These are phyloP conservation scores for Machimus atricapillus DNA, from an alignment of 2,888 invertebrate genomes.

Conservation along the genomic window DNA sequence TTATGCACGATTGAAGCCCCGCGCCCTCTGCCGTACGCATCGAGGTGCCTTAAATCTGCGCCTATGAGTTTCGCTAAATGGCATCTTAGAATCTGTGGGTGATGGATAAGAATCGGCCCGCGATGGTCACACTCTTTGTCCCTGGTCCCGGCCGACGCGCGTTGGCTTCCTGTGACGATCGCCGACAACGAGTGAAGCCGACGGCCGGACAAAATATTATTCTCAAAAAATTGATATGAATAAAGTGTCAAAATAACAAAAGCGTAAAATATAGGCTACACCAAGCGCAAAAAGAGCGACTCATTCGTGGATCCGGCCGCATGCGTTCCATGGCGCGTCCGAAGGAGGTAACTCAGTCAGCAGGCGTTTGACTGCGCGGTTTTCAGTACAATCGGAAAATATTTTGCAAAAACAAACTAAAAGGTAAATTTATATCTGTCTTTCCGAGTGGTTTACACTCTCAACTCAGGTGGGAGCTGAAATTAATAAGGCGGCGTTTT, in stretches of 20 bases:
- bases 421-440: constrained; percentile 16
- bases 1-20: constrained; percentile 20
- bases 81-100: background rate
- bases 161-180: constrained; percentile 37
- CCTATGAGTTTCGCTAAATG: background rate
- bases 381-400: background rate
- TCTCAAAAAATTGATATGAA: constrained; percentile 37
- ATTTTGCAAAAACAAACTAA: background rate
- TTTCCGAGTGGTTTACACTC: background rate
- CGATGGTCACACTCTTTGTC: background rate
- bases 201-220: background rate
- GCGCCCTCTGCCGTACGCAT: background rate
- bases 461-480: background rate
- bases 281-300: background rate
- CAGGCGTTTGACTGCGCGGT: background rate
- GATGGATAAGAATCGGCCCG: background rate
- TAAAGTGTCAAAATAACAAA: constrained; percentile 36
- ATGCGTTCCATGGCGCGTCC: background rate
- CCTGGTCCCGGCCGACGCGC: background rate
- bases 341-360: constrained; percentile 6
- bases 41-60: background rate
- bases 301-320: background rate
- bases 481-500: background rate
- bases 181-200: constrained; percentile 7
- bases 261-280: constrained; percentile 24